phyloP scores from a whole-genome alignment of 37 sponge, comb jelly and placozoan species.

The Haliclona indistincta region DNA sequence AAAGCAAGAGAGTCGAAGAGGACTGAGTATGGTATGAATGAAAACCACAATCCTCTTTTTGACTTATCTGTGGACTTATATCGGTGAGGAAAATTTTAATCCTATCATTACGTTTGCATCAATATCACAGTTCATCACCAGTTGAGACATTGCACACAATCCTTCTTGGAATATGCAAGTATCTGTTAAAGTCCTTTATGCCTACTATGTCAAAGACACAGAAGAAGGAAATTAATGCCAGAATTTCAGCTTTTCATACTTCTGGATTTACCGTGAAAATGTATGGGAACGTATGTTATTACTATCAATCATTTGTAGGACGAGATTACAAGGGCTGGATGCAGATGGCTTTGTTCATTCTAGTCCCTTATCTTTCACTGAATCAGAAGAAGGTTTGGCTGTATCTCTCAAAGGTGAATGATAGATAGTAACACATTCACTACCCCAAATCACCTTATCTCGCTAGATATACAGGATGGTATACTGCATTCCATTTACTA shows the following conservation, averaged over 20 bases:
- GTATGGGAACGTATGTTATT: conserved; percentile 8
- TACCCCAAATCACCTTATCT: too few species aligned
- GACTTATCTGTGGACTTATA: too few species aligned
- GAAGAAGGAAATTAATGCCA: conserved; percentile 23
- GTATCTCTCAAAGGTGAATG: neutral
- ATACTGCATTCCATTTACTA: too few species aligned
- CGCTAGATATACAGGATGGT: too few species aligned
- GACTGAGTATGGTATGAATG: too few species aligned
- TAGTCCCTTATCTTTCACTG: conserved; percentile 21
- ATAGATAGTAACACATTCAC: too few species aligned
- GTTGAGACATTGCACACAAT: conserved; percentile 51
- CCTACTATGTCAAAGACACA: neutral
- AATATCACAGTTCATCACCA: conserved; percentile 40
- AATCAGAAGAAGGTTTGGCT: conserved; percentile 31
- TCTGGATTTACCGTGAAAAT: conserved; percentile 31
- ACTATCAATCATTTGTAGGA: conserved; percentile 36
- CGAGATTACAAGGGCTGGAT: conserved; percentile 40
- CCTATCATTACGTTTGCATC: too few species aligned
- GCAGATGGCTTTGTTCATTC: conserved; percentile 41
- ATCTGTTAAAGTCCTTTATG: conserved; percentile 30
- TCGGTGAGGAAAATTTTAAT: too few species aligned
- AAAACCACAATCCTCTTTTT: too few species aligned
- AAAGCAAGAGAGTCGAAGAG: too few species aligned
- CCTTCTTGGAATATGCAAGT: conserved; percentile 45
- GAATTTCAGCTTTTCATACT: conserved; percentile 14